Evolutionary conservation across 2,113 vertebrate species (phyloP), one percentile per base, ranked within the genome.

Genomic region (Capricornis sumatraensis): DNA sequence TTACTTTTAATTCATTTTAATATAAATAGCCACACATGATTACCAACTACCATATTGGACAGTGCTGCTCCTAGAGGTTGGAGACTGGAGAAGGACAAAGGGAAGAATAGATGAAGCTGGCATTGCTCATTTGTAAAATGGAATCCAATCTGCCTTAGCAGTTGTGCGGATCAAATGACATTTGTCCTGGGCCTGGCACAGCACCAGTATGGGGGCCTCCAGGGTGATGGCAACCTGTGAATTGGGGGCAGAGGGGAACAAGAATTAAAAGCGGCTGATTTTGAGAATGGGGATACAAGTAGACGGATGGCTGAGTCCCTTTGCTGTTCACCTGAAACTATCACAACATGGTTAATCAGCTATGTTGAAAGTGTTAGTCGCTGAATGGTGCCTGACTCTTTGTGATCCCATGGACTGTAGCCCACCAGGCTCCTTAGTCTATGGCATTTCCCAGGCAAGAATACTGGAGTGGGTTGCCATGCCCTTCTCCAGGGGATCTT

Each of bases 181-280:
- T 64, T 64, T 64, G 60, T 62, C 60, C 30, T 62, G 60, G 30
- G 60, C 60, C 6, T 62, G 60, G 60, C 60, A 62, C 30, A 62
- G 60, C 60, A 33, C 60, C 60, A 33, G 14, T 33, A 30, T 62
- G 60, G 60, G 55, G 60, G 30, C 30, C 30, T 62, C 60, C 60
- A 33, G 28, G 60, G 60, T 62, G 28, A 62, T 28, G 60, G 60
- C 1, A 11, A 64, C 14, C 2, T 57, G 19, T 11, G 62, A 71
- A 55, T 9, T 25, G 7, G 11, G 36, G n/a, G 7, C 0, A 0
- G 25, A 8, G 64, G 21, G 40, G 50, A 40, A 43, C 3, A 67
- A 27, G 36, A 12, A 53, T 40, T 52, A 7, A 55, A 53, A 36
- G 9, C 6, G 45, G 60, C 82, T 87, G 21, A n/a, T 36, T 62